These are phyloP conservation scores for Geophilus truncorum DNA, from an alignment of 2,888 invertebrate species.

Conservation along the genomic window DNA sequence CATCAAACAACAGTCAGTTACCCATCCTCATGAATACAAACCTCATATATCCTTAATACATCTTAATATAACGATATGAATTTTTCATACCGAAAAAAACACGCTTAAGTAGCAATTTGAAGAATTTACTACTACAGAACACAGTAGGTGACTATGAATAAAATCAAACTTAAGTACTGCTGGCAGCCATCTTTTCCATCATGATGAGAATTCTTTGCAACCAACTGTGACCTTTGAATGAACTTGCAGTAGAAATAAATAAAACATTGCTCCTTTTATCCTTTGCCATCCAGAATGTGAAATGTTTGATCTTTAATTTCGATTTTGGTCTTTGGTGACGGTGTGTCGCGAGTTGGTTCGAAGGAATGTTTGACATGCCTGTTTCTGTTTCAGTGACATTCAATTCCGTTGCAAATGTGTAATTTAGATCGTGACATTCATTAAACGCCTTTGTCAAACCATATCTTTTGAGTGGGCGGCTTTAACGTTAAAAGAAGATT, in stretches of 20 bases:
- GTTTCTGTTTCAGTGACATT: neutral
- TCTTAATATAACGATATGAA: neutral
- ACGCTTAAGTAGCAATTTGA: neutral
- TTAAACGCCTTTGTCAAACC: constrained; percentile 2
- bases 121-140: neutral
- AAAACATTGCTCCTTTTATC: too few relatives aligned
- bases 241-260: neutral
- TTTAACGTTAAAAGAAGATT: neutral
- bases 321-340: neutral
- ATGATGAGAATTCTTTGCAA: neutral
- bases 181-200: neutral
- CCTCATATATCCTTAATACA: neutral
- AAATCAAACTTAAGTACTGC: neutral
- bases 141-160: neutral
- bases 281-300: too few relatives aligned
- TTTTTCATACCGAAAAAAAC: neutral
- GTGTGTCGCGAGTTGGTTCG: neutral
- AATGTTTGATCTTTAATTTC: neutral
- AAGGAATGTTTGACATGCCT: neutral
- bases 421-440: constrained; percentile 3
- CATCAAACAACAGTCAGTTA: too few relatives aligned
- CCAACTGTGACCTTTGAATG: neutral
- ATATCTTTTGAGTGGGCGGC: neutral
- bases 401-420: neutral
- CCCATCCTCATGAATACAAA: constrained; percentile 18